These are phyloP conservation scores for Megamerina dolium DNA, from an alignment of 2,888 invertebrate genomes.

Conservation along the genomic window DNA sequence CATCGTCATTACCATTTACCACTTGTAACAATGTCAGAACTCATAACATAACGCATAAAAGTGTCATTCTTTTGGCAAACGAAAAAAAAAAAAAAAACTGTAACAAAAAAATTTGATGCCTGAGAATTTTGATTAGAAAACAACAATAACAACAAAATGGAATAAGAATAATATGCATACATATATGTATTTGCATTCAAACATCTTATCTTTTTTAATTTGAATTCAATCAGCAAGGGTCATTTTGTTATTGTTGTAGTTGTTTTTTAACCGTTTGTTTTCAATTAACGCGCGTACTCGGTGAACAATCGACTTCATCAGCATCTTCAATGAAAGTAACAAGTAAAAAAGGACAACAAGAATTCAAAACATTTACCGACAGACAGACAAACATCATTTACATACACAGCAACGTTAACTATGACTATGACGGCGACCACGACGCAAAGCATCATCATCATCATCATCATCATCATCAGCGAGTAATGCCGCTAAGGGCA, in stretches of 20 bases:
- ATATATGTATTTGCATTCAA: no score
- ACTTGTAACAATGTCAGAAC: no score
- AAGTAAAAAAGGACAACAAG: constrained; percentile 20
- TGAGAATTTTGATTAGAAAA: no score
- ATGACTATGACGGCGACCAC: constrained; percentile 3
- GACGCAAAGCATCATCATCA: background rate
- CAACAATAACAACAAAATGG: no score
- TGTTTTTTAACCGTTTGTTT: constrained; percentile 10
- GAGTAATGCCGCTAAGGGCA: constrained; percentile 10
- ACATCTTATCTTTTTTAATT: constrained; percentile 8
- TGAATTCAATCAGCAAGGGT: constrained; percentile 17
- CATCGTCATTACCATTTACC: no score
- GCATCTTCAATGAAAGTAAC: constrained; percentile 13
- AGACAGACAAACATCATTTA: constrained; percentile 6
- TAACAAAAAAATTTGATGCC: no score
- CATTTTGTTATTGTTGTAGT: constrained; percentile 2
- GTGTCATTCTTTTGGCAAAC: no score
- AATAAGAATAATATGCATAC: no score
- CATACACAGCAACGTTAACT: constrained; percentile 7
- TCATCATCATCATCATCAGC: background rate
- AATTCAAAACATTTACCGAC: background rate
- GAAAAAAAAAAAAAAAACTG: no score
- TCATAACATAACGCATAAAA: no score
- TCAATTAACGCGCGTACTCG: constrained; percentile 18
- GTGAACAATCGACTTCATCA: constrained; percentile 38